Evolutionary conservation across 37 sponge, comb jelly and placozoan species (phyloP).

Genomic region (Crambe crambe): DNA sequence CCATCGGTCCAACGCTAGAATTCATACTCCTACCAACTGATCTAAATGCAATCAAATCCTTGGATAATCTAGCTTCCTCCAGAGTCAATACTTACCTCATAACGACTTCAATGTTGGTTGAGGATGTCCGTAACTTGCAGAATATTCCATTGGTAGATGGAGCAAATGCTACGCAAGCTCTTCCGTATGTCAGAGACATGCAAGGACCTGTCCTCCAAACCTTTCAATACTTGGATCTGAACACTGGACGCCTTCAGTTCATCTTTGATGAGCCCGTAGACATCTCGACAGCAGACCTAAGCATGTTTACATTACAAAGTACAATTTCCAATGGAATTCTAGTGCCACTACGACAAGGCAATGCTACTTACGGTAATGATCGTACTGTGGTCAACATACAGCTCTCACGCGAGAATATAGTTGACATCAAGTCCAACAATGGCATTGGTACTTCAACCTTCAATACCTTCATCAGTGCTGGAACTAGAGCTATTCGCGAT

Average conservation of each 20-base stretch:
- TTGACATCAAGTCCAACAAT: slow-evolving; percentile 56
- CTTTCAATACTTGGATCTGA: slow-evolving; percentile 69
- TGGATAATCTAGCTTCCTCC: slow-evolving; percentile 61
- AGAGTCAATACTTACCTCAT: slow-evolving; percentile 66
- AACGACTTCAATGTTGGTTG: slow-evolving; percentile 19
- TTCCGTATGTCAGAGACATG: slow-evolving; percentile 48
- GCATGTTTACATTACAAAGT: slow-evolving; percentile 64
- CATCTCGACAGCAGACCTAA: slow-evolving; percentile 24
- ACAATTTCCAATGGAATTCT: slow-evolving; percentile 19
- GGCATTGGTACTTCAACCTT: slow-evolving; percentile 23
- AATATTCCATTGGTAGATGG: slow-evolving; percentile 29
- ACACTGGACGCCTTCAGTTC: slow-evolving; percentile 53
- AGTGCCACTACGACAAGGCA: slow-evolving; percentile 47
- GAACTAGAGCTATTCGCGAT: slow-evolving; percentile 51
- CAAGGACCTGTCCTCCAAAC: slow-evolving; percentile 19
- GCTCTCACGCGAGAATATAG: slow-evolving; percentile 51
- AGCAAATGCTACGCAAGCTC: slow-evolving; percentile 48
- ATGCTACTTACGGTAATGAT: slow-evolving; percentile 24
- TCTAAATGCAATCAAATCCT: slow-evolving; percentile 65
- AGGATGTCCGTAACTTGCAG: slow-evolving; percentile 35
- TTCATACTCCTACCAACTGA: slow-evolving; percentile 45
- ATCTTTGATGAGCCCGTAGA: slow-evolving; percentile 83
- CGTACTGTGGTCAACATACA: slow-evolving; percentile 45
- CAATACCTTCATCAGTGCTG: slow-evolving; percentile 55
- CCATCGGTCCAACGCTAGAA: slow-evolving; percentile 1